Conservation (phyloP, 2,888 invertebrate genomes). For the Cepaea hortensis region DNA sequence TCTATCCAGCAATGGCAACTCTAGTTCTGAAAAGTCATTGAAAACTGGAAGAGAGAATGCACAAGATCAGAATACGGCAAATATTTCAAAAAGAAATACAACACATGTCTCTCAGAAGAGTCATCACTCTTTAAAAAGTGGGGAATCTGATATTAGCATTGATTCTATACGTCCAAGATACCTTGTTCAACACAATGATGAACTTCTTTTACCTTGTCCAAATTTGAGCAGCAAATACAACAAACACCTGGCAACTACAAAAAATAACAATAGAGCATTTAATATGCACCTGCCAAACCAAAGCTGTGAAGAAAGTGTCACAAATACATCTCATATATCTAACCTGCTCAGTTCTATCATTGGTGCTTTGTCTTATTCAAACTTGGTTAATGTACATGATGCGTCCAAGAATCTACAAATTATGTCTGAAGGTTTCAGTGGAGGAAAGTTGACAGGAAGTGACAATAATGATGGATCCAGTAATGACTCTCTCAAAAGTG, state of each 20-base stretch:
- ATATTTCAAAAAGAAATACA: not conserved
- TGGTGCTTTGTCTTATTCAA: conserved; percentile 26
- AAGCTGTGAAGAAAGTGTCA: conserved; percentile 12
- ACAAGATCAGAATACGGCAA: not conserved
- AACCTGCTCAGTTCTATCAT: conserved; percentile 15
- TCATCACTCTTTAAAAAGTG: not conserved
- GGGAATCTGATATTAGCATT: conserved; percentile 30
- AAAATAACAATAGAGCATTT: conserved; percentile 25
- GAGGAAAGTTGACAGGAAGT: not conserved
- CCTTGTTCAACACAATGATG: conserved; percentile 39
- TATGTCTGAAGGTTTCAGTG: not conserved
- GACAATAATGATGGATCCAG: not conserved
- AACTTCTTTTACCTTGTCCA: conserved; percentile 41
- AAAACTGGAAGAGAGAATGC: not conserved
- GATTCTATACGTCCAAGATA: conserved; percentile 36
- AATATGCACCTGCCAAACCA: not conserved
- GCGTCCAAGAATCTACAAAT: not conserved
- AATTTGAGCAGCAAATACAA: conserved; percentile 24
- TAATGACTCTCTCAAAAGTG: conserved; percentile 11
- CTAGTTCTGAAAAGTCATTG: not conserved
- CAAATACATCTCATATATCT: conserved; percentile 17
- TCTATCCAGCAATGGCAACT: not conserved
- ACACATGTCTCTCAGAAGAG: not conserved
- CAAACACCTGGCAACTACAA: conserved; percentile 5
- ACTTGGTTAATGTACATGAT: not conserved